Base-by-base conservation (phyloP, 2,113 vertebrate species). In the Pandion haliaetus region DNA sequence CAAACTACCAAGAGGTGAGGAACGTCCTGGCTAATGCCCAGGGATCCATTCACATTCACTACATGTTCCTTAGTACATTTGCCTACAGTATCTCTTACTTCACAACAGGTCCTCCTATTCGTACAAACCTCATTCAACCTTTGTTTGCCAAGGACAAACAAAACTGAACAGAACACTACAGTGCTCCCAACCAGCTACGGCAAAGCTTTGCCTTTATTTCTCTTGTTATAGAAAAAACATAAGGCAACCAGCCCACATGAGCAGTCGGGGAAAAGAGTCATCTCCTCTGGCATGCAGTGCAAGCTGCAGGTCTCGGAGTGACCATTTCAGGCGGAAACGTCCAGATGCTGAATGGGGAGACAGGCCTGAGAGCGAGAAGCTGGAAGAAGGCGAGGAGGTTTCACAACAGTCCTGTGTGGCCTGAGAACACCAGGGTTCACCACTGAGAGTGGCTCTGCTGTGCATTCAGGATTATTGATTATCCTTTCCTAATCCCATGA, bases 401-500 rank as follows among this genome's bases (percentile, higher is more conserved):
- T 81, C 16, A 1, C 45, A 82, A 63, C 17, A 90, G 72, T 70
- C 50, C 52, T 25, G n/a, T 1, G 17, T n/a, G 40, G 58, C 47
- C 42, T 8, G 8, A 66, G 34, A 70, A 31, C 44, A 76, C 15
- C 8, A 62, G 67, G 50, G 28, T 54, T 57, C 61, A 54, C 5
- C 38, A 57, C 67, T 5, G 12, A 57, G 42, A 61, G 38, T 17
- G 12, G 52, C 50, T 82, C 38, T 67, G 76, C 55, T 84, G 25
- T 78, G 45, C 34, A 28, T 79, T 76, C 63, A 65, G 78, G 70
- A 82, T 94, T 96, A 96, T 94, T 94, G 96, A 95, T 91, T 90
- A 93, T 85, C 74, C 74, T 80, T 58, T 85, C 70, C 81, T 95
- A 96, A 96, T 70, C 66, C 36, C 36, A 40, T 49, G 70, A 91